A percentile compares a stretch with the other conserved stretches of the same genome.
Evolutionary conservation across 1,140 invertebrate species (phyloP).

Genomic region (Cyclina sinensis): DNA sequence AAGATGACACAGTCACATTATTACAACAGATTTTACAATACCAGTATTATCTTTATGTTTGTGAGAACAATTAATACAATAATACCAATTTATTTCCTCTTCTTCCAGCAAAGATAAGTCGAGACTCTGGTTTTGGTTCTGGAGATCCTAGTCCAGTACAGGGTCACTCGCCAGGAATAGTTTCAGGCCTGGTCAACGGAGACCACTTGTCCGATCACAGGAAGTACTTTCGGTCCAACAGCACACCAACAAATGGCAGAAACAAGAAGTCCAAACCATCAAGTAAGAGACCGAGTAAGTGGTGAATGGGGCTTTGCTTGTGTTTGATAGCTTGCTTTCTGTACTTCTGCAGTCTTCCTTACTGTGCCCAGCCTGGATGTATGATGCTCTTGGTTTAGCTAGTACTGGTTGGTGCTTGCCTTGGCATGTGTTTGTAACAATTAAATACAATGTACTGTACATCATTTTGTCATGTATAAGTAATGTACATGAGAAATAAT

Average conservation of each 20-base stretch:
- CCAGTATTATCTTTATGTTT: too few species aligned
- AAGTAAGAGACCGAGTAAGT: constrained; percentile 70
- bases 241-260: constrained; percentile 62
- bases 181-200: constrained; percentile 28
- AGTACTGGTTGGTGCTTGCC: too few species aligned
- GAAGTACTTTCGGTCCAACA: constrained; percentile 71
- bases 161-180: constrained; percentile 59
- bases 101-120: constrained; percentile 79
- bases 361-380: too few species aligned
- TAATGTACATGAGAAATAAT: too few species aligned
- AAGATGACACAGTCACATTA: too few species aligned
- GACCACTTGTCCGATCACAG: constrained; percentile 66
- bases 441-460: too few species aligned
- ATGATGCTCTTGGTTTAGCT: too few species aligned
- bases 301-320: neutral
- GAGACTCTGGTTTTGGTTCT: constrained; percentile 85
- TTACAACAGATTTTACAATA: too few species aligned
- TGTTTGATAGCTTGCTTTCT: neutral
- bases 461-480: too few species aligned
- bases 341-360: too few species aligned
- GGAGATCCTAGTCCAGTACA: constrained; percentile 84
- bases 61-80: too few species aligned
- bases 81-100: neutral
- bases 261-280: constrained; percentile 74
- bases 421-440: too few species aligned